Conservation (phyloP, 2,888 invertebrate genomes). For the Drosophila cyrtoloma region DNA sequence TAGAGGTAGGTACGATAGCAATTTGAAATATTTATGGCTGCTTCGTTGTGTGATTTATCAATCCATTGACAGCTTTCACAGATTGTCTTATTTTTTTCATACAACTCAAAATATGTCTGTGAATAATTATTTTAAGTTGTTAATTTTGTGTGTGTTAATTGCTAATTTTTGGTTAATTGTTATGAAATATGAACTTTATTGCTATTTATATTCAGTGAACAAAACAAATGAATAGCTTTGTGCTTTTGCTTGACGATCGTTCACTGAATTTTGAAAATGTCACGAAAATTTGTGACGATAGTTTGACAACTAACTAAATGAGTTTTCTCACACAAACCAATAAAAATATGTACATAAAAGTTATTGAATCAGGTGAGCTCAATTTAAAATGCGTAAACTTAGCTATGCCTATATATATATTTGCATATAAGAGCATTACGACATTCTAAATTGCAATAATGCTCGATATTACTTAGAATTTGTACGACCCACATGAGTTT, state of each 20-base stretch:
- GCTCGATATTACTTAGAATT: constrained; percentile 2
- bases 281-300: constrained; percentile 20
- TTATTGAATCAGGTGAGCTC: constrained; percentile 44
- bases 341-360: constrained; percentile 3
- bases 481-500: constrained; percentile 6
- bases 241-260: constrained; percentile 5
- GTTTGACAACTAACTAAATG: background rate
- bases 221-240: constrained; percentile 1
- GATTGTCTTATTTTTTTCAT: background rate
- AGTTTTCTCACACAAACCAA: constrained; percentile 1
- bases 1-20: background rate
- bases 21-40: background rate
- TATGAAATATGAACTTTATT: constrained; percentile 9
- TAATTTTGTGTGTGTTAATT: constrained; percentile 10
- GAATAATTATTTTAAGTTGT: constrained; percentile 5
- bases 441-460: constrained; percentile 8
- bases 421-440: constrained; percentile 3
- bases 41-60: background rate
- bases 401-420: background rate
- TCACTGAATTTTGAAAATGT: constrained; percentile 29
- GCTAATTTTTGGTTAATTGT: constrained; percentile 21
- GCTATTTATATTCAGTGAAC: constrained; percentile 1
- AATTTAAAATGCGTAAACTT: constrained; percentile 34
- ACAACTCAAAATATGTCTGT: background rate
- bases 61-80: background rate